phyloP scores from a whole-genome alignment of 1,140 invertebrate species.

The Eulimnadia texana region DNA sequence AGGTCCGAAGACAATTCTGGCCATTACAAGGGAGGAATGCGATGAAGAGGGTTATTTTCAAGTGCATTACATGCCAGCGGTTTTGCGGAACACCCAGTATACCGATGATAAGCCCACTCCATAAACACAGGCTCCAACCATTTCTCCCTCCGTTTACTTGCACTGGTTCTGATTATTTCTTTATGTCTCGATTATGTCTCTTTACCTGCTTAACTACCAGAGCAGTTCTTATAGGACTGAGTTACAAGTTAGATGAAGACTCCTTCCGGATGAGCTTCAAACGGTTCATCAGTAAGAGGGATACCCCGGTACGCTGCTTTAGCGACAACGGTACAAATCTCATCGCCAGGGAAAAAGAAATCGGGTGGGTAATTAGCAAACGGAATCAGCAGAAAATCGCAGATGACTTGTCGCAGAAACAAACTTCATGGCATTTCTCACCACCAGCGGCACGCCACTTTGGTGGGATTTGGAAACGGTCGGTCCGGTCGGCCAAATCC shows the following conservation, averaged over 20 bases:
- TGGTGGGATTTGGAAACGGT: conserved; percentile 13
- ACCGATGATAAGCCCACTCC: conserved; percentile 2
- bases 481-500: conserved; percentile 13
- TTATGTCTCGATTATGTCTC: conserved; percentile 21
- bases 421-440: conserved; percentile 22
- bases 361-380: background rate
- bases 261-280: conserved; percentile 20
- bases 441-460: conserved; percentile 7
- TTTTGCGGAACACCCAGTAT: background rate
- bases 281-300: conserved; percentile 22
- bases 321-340: conserved; percentile 27
- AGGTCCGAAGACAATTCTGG: conserved; percentile 13
- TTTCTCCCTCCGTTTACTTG: conserved; percentile 15
- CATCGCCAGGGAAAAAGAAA: conserved; percentile 19
- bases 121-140: background rate
- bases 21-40: conserved; percentile 6
- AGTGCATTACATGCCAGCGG: background rate
- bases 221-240: conserved; percentile 25
- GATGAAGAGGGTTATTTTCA: conserved; percentile 9
- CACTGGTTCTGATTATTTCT: conserved; percentile 22
- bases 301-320: conserved; percentile 18
- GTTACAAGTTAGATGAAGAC: conserved; percentile 18
- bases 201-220: conserved; percentile 22
- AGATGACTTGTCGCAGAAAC: conserved; percentile 3
- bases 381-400: background rate